These are phyloP conservation scores for Cynopterus brachyotis DNA, from an alignment of 2,113 vertebrate species.

Conservation along the genomic window DNA sequence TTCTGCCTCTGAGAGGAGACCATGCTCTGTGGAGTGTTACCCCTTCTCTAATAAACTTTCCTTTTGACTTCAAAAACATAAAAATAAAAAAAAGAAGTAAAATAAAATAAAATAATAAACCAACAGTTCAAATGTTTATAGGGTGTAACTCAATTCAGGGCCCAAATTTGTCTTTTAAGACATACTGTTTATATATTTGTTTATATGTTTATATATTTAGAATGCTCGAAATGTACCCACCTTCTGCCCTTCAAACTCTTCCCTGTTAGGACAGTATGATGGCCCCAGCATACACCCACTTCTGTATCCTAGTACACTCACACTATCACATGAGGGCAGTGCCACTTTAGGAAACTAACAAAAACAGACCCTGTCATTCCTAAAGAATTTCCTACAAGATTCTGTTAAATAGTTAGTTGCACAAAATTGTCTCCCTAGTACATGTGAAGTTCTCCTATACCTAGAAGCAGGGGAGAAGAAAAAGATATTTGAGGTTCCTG, in stretches of 20 bases:
- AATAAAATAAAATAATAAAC: too few relatives aligned
- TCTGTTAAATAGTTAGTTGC: background rate
- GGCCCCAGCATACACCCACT: conserved; percentile 18
- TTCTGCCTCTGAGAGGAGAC: too few relatives aligned
- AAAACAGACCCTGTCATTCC: conserved; percentile 48
- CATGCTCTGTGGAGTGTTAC: too few relatives aligned
- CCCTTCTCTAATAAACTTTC: too few relatives aligned
- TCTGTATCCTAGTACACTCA: background rate
- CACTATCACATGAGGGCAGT: background rate
- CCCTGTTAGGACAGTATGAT: conserved; percentile 59
- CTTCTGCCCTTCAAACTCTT: conserved; percentile 57
- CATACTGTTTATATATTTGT: conserved; percentile 50
- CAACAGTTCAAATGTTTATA: conserved; percentile 17
- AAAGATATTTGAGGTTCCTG: conserved; percentile 4
- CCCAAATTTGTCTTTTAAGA: conserved; percentile 54
- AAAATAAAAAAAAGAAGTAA: too few relatives aligned
- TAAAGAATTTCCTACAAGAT: background rate
- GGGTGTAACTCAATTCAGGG: conserved; percentile 3
- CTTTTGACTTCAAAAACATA: too few relatives aligned
- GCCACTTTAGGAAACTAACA: conserved; percentile 52
- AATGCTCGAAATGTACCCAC: conserved; percentile 59
- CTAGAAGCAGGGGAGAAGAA: background rate
- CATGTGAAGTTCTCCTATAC: background rate
- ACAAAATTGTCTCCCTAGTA: background rate
- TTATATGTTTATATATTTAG: conserved; percentile 64